These are phyloP conservation scores for Troides helena DNA, from an alignment of 2,888 invertebrate species.

Conservation along the genomic window DNA sequence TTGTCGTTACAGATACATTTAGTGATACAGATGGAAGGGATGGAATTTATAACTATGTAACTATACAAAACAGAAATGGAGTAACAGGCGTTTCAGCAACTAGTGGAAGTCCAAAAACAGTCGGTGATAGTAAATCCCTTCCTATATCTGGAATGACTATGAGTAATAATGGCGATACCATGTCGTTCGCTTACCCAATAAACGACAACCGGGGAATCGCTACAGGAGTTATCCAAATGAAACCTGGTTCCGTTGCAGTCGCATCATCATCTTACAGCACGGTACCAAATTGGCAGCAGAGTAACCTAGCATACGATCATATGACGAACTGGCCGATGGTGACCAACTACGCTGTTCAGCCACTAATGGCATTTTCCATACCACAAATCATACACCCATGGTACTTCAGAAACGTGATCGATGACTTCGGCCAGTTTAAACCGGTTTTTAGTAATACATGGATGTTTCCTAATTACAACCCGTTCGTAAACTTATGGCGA, in stretches of 20 bases:
- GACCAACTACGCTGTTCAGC: constrained; percentile 4
- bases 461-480: constrained; percentile 51
- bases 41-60: constrained; percentile 29
- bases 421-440: constrained; percentile 38
- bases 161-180: constrained; percentile 36
- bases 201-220: constrained; percentile 47
- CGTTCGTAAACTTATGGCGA: constrained; percentile 47
- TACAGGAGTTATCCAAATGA: constrained; percentile 49
- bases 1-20: constrained; percentile 4
- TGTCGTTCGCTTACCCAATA: constrained; percentile 42
- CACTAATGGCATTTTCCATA: constrained; percentile 6
- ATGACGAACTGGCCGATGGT: constrained; percentile 21
- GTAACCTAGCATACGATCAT: constrained; percentile 36
- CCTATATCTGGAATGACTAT: constrained; percentile 40
- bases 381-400: constrained; percentile 35
- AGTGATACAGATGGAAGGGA: constrained; percentile 25
- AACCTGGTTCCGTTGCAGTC: constrained; percentile 54
- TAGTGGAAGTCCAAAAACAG: constrained; percentile 55
- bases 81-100: constrained; percentile 52
- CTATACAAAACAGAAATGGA: constrained; percentile 37
- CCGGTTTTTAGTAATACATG: constrained; percentile 41
- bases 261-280: constrained; percentile 44
- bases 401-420: constrained; percentile 44
- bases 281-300: constrained; percentile 38
- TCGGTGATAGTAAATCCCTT: constrained; percentile 52